These are phyloP conservation scores for Platyscapa corneri DNA, from an alignment of 1,140 invertebrate genomes.

Conservation along the genomic window DNA sequence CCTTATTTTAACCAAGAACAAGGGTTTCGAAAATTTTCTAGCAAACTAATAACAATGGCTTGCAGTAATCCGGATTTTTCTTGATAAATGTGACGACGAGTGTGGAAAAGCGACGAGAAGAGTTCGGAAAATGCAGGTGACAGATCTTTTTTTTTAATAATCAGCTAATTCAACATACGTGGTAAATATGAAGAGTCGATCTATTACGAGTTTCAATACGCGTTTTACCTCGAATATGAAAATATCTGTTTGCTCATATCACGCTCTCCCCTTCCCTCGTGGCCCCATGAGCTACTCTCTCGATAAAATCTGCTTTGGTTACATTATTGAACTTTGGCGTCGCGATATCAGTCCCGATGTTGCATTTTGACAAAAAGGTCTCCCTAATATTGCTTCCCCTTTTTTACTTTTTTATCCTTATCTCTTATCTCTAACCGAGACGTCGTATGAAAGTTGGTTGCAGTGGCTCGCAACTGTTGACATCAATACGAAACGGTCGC, in stretches of 20 bases:
- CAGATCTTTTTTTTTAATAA: too few relatives aligned
- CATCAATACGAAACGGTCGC: slow-evolving; percentile 37
- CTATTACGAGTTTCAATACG: neutral
- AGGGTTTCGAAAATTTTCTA: too few relatives aligned
- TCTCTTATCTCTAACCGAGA: neutral
- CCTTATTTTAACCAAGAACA: too few relatives aligned
- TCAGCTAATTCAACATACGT: neutral
- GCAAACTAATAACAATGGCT: too few relatives aligned
- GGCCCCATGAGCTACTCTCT: neutral
- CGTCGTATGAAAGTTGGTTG: neutral
- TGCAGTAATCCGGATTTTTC: too few relatives aligned
- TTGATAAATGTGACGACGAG: too few relatives aligned
- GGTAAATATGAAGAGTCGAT: neutral
- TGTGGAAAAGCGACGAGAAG: too few relatives aligned
- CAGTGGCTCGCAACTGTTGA: slow-evolving; percentile 24
- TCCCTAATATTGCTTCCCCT: neutral
- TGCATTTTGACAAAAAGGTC: neutral
- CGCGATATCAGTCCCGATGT: neutral
- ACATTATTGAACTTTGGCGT: slow-evolving; percentile 34
- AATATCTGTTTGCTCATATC: neutral
- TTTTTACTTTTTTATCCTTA: neutral
- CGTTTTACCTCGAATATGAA: neutral
- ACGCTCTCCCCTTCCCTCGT: neutral
- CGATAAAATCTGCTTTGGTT: neutral
- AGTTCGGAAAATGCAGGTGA: too few relatives aligned